These are phyloP conservation scores for Hydra vulgaris DNA, from an alignment of 30 jellyfish, hydroid and myxozoan species.

Conservation along the genomic window DNA sequence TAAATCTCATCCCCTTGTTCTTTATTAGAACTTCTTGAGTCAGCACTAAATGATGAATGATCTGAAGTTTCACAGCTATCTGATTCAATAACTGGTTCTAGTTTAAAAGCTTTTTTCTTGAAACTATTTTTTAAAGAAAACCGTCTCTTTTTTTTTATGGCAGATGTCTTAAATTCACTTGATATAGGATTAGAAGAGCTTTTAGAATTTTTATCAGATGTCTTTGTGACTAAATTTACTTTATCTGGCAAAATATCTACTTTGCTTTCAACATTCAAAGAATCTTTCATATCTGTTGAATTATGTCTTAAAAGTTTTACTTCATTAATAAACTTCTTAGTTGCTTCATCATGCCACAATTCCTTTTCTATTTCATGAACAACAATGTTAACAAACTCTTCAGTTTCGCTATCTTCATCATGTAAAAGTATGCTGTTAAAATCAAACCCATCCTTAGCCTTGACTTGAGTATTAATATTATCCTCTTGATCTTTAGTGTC, in stretches of 20 bases:
- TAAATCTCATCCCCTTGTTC: not conserved
- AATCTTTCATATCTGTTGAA: constrained; percentile 1
- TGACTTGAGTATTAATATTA: constrained; percentile 10
- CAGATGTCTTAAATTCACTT: not conserved
- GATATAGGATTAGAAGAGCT: not conserved
- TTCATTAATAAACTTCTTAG: not conserved
- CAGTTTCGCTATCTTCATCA: constrained; percentile 91
- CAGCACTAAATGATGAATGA: not conserved
- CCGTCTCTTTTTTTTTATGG: not conserved
- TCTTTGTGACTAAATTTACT: not conserved
- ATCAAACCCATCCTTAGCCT: constrained; percentile 39
- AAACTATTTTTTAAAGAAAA: not conserved
- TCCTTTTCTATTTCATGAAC: constrained; percentile 72
- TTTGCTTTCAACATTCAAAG: not conserved
- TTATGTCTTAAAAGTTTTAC: not conserved
- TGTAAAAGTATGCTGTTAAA: constrained; percentile 41
- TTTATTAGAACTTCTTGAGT: not conserved
- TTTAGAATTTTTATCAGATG: not conserved
- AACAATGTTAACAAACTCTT: constrained; percentile 89
- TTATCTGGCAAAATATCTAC: not conserved
- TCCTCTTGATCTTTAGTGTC: constrained; percentile 27
- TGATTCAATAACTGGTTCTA: not conserved
- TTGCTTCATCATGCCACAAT: constrained; percentile 34
- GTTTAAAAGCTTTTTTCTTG: not conserved
- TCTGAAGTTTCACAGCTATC: constrained; percentile 5